These are phyloP conservation scores for Pyrrhosoma nymphula DNA, from an alignment of 2,888 invertebrate genomes.

Conservation along the genomic window DNA sequence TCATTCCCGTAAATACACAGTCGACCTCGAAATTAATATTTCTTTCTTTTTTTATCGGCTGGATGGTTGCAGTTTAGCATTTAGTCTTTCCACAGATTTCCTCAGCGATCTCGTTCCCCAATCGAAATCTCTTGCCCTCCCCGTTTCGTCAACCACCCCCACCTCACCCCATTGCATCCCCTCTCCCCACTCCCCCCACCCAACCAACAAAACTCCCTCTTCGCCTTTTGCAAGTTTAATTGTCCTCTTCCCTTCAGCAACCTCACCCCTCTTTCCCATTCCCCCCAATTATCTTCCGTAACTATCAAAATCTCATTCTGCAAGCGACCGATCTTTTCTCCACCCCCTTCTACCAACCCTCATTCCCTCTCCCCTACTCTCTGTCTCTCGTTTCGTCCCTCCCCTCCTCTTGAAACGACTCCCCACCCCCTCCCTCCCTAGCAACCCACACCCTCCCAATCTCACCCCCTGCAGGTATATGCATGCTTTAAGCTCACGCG, in stretches of 20 bases:
- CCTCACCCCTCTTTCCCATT: not conserved
- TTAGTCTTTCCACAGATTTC: no score
- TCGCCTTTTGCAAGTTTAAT: not conserved
- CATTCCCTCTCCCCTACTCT: not conserved
- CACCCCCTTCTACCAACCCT: not conserved
- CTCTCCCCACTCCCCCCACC: not conserved
- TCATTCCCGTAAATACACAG: no score
- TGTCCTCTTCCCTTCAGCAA: not conserved
- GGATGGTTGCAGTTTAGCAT: no score
- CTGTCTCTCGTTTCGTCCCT: not conserved
- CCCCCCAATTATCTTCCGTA: conserved; percentile 1
- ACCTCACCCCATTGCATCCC: not conserved
- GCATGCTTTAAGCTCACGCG: not conserved
- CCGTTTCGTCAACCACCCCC: no score
- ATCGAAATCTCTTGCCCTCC: not conserved
- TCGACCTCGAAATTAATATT: no score
- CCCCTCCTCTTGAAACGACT: not conserved
- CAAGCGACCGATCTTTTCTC: not conserved
- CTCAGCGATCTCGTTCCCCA: no score
- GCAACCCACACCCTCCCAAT: not conserved
- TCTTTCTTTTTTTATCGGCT: no score
- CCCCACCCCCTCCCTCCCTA: not conserved
- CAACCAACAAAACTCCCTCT: no score
- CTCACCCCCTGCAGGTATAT: no score
- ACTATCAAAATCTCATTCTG: not conserved